Evolutionary conservation across 1,140 invertebrate genomes (phyloP), one percentile per base, ranked within the genome.

Genomic region (Halictus rubicundus): DNA sequence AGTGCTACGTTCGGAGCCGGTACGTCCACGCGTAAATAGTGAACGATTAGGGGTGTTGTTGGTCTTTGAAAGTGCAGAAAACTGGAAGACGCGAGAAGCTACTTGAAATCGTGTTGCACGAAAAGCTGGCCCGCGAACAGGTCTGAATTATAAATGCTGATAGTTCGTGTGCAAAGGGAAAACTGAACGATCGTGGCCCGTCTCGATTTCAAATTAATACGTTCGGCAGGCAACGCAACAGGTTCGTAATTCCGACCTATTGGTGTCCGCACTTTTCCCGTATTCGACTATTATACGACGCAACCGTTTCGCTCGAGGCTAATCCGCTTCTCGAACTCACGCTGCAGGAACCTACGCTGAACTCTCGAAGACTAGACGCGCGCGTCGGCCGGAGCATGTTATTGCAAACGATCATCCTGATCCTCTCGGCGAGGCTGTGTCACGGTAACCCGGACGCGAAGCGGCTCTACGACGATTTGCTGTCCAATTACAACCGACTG

Each of bases 401-500:
- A 84, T 64, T 79, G 32, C 68, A 73, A 70, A 42, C 88, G 68
- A 83, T 88, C 42, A 85, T 90, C 75, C 70, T 90, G 49, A 71
- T 90, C 77, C 78, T 91, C 68, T 70, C 80, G 25, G 82, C 75
- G 65, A 84, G 87, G 37, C 85, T 88, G 25, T 92, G 89, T 79
- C 64, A 91, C 60, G 94, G 94, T 54, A 98, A 98, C 94, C 97
- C 97, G 1, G 97, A 99, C 88, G 97, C 98, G 2, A 98, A 98
- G 91, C 94, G 98, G 73, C 95, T 98, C 39, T 98, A 98, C 91
- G 98, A 99, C 89, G 98, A 99, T 93, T 94, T 99, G 61, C 94
- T 99, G 74, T 98, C 97, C 87, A 98, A 98, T 93, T 99, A 99
- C 92, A 99, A 99, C 94, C 96, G 98, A 82, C 95, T 99, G 49